These are phyloP conservation scores for Tetragonula carbonaria DNA, from an alignment of 2,888 invertebrate genomes.

Conservation along the genomic window DNA sequence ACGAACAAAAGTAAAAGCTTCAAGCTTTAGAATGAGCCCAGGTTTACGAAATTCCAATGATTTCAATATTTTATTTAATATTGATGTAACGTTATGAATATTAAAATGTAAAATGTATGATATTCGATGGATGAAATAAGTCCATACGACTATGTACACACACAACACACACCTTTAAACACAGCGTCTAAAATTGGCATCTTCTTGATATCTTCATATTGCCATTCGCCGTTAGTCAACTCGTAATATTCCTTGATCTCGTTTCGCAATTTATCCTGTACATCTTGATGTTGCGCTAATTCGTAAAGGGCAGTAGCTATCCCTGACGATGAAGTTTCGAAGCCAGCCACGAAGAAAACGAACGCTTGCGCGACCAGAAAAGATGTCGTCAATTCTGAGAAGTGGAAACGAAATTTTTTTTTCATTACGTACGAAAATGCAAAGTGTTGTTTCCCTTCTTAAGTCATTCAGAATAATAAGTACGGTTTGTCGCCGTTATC, in stretches of 20 bases:
- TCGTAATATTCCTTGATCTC: slow-evolving; percentile 67
- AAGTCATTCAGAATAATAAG: not conserved
- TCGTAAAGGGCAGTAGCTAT: slow-evolving; percentile 75
- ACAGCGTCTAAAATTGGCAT: slow-evolving; percentile 75
- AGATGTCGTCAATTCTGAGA: slow-evolving; percentile 68
- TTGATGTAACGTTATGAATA: too few relatives aligned
- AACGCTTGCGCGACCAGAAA: slow-evolving; percentile 73
- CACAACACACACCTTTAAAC: slow-evolving; percentile 5
- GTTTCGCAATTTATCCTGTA: slow-evolving; percentile 69
- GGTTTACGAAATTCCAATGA: too few relatives aligned
- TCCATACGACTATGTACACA: too few relatives aligned
- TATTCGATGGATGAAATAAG: too few relatives aligned
- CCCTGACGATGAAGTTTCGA: slow-evolving; percentile 74
- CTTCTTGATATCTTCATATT: slow-evolving; percentile 81
- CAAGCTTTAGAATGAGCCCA: too few relatives aligned
- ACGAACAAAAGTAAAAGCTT: too few relatives aligned
- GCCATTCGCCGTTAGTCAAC: slow-evolving; percentile 77
- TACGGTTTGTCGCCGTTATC: not conserved
- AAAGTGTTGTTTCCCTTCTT: not conserved
- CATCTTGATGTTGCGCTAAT: slow-evolving; percentile 68
- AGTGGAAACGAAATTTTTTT: slow-evolving; percentile 5
- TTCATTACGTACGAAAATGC: not conserved
- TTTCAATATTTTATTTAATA: too few relatives aligned
- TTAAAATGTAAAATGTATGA: too few relatives aligned
- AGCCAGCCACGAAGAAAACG: slow-evolving; percentile 76